These are phyloP conservation scores for Tetraodon nigroviridis DNA, from an alignment of 2,113 vertebrate genomes.

Conservation along the genomic window DNA sequence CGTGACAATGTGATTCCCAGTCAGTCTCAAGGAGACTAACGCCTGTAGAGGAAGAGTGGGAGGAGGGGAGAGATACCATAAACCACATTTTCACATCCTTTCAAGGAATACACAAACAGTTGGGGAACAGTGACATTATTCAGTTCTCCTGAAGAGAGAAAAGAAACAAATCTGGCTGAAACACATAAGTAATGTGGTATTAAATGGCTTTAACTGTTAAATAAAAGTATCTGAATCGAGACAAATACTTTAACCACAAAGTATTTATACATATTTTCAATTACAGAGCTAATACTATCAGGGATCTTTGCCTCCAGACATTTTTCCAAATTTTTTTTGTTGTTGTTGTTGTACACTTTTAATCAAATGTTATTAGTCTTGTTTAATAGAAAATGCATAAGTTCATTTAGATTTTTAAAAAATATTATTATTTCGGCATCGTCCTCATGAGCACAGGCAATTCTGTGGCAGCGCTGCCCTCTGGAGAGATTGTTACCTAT, in stretches of 20 bases:
- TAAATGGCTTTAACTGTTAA: not conserved
- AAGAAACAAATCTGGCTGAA: not conserved
- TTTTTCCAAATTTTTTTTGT: too few species aligned
- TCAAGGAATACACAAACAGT: not conserved
- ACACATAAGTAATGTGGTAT: not conserved
- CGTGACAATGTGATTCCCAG: slow-evolving; percentile 81
- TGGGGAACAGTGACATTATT: not conserved
- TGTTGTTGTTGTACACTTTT: too few species aligned
- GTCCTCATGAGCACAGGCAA: too few species aligned
- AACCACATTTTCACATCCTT: slow-evolving; percentile 9
- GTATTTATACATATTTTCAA: too few species aligned
- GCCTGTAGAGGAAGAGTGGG: slow-evolving; percentile 62
- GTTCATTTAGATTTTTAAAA: too few species aligned
- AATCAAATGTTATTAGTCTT: too few species aligned
- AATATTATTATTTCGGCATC: too few species aligned
- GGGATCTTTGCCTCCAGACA: too few species aligned
- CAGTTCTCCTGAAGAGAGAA: not conserved
- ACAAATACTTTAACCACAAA: not conserved
- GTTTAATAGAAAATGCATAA: too few species aligned
- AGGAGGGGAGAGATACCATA: slow-evolving; percentile 7
- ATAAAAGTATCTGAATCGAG: not conserved
- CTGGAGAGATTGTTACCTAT: too few species aligned
- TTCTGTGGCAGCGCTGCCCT: too few species aligned
- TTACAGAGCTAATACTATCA: too few species aligned
- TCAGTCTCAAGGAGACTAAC: slow-evolving; percentile 80